A percentile compares a stretch with the other conserved stretches of the same genome.
These are phyloP conservation scores for Bombus impatiens DNA, from an alignment of 1,140 invertebrate genomes.

Conservation along the genomic window DNA sequence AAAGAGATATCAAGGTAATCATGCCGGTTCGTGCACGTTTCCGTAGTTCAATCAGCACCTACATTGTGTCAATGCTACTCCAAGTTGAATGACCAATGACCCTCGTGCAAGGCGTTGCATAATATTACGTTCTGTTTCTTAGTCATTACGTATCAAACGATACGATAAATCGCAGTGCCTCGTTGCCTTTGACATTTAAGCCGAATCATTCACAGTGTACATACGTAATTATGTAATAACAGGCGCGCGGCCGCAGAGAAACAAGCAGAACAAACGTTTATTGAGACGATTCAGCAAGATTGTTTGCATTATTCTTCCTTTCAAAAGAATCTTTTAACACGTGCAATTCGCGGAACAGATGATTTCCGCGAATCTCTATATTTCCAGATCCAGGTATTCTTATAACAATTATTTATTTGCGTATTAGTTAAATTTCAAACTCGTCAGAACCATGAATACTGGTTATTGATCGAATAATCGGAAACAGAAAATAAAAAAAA, in stretches of 20 bases:
- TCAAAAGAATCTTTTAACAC: not conserved
- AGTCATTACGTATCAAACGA: slow-evolving; percentile 33
- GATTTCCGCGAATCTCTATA: not conserved
- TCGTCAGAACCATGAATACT: no score
- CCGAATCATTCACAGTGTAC: slow-evolving; percentile 32
- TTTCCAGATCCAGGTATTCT: no score
- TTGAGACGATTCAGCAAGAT: not conserved
- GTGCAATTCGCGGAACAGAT: not conserved
- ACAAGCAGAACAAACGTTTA: not conserved
- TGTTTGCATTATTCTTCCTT: not conserved
- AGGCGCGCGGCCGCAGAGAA: not conserved
- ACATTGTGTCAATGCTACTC: slow-evolving; percentile 61
- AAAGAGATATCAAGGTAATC: slow-evolving; percentile 35
- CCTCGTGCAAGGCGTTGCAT: slow-evolving; percentile 44
- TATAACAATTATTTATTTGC: not conserved
- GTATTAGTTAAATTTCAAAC: not conserved
- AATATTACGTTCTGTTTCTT: slow-evolving; percentile 38
- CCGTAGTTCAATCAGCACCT: slow-evolving; percentile 63
- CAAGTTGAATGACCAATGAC: slow-evolving; percentile 62
- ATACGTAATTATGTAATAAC: slow-evolving; percentile 5
- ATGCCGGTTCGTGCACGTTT: not conserved
- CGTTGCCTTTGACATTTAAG: slow-evolving; percentile 36
- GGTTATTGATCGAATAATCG: no score
- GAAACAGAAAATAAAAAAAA: no score
- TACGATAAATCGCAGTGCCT: slow-evolving; percentile 21